Evolutionary conservation across 2,113 vertebrate species (phyloP).

Genomic region (Brevimyrus niger): DNA sequence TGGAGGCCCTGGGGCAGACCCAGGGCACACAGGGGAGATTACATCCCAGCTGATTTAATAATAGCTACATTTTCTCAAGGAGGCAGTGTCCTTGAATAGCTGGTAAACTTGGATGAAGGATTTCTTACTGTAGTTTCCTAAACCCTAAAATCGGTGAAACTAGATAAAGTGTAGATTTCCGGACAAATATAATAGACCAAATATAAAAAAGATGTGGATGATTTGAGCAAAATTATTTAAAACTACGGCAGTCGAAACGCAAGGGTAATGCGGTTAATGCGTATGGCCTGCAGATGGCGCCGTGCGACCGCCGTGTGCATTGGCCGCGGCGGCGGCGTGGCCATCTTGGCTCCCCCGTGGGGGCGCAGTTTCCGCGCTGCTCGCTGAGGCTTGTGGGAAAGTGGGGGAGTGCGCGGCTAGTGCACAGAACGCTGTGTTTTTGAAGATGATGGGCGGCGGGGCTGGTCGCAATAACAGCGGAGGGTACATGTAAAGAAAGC

Average conservation of each 20-base stretch:
- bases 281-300: neutral
- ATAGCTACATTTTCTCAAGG: neutral
- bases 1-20: neutral
- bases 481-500: neutral
- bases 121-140: neutral
- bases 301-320: neutral
- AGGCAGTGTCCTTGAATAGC: neutral
- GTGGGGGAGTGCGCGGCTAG: constrained; percentile 6
- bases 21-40: neutral
- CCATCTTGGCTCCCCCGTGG: constrained; percentile 17
- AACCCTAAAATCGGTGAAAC: neutral
- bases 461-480: neutral
- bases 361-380: neutral
- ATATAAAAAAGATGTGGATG: neutral
- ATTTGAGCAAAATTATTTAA: neutral
- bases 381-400: constrained; percentile 14
- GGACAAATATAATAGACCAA: neutral
- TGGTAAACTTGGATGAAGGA: neutral
- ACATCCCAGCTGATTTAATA: neutral
- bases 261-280: neutral
- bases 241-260: neutral
- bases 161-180: neutral
- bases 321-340: neutral
- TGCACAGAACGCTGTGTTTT: neutral
- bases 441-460: constrained; percentile 24